Evolutionary conservation across 2,113 vertebrate genomes (phyloP).

Genomic region (Carassius carassius): DNA sequence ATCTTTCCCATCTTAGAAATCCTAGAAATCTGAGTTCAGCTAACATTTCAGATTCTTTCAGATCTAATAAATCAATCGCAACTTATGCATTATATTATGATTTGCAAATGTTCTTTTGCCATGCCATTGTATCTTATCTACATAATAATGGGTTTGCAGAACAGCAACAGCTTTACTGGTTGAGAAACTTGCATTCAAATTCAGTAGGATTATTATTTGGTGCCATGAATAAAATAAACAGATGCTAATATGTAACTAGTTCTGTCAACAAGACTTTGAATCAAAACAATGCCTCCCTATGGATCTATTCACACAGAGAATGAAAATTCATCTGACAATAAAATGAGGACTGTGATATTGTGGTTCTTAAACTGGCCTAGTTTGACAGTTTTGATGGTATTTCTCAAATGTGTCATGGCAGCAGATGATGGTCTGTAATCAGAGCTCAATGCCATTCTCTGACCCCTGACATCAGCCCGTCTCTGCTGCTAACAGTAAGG

Average conservation of each 20-base stretch:
- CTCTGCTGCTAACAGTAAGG: background rate
- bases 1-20: background rate
- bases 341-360: background rate
- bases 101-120: background rate
- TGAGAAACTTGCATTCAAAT: background rate
- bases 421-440: background rate
- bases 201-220: background rate
- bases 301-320: background rate
- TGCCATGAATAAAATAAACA: background rate
- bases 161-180: background rate
- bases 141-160: slow-evolving; percentile 13
- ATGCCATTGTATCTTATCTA: background rate
- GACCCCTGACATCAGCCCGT: background rate
- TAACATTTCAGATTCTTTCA: background rate
- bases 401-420: background rate
- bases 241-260: background rate
- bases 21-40: background rate
- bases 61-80: background rate
- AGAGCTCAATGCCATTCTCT: background rate
- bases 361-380: background rate
- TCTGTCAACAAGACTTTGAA: background rate
- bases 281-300: background rate
- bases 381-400: background rate
- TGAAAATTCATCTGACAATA: slow-evolving; percentile 4
- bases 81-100: background rate